phyloP scores from a whole-genome alignment of 2,113 vertebrate species.

The Neoarius graeffei region DNA sequence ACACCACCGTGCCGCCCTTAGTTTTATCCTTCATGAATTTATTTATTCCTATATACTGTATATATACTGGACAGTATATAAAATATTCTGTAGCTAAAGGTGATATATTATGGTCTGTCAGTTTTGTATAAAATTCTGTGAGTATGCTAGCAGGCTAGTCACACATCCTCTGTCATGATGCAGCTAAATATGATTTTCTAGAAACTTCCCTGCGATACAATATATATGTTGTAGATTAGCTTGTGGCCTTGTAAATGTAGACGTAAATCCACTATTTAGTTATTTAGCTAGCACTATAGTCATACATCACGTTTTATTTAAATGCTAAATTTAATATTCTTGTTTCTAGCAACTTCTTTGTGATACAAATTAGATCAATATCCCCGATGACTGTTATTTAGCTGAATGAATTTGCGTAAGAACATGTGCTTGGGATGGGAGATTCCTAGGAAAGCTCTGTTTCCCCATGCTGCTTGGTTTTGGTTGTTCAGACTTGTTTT shows the following conservation, averaged over 20 bases:
- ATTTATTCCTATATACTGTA: too few relatives aligned
- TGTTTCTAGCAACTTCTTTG: too few relatives aligned
- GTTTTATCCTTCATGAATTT: too few relatives aligned
- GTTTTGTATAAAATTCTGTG: background rate
- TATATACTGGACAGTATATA: too few relatives aligned
- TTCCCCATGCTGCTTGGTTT: background rate
- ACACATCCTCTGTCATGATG: background rate
- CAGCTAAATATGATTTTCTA: background rate
- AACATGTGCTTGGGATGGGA: background rate
- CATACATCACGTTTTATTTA: background rate
- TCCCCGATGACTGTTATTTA: background rate
- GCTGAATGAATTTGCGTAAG: background rate
- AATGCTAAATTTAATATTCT: background rate
- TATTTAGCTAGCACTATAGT: background rate
- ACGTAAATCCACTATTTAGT: background rate
- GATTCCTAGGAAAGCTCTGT: background rate
- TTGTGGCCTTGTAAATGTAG: background rate
- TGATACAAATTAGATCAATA: background rate
- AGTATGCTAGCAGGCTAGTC: background rate
- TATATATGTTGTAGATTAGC: background rate
- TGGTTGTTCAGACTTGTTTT: constrained; percentile 5
- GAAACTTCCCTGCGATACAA: background rate
- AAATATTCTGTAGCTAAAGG: background rate
- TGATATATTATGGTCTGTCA: background rate
- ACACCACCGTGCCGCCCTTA: too few relatives aligned